phyloP scores from a whole-genome alignment of 1,140 invertebrate species.

The Anastatus disparis region DNA sequence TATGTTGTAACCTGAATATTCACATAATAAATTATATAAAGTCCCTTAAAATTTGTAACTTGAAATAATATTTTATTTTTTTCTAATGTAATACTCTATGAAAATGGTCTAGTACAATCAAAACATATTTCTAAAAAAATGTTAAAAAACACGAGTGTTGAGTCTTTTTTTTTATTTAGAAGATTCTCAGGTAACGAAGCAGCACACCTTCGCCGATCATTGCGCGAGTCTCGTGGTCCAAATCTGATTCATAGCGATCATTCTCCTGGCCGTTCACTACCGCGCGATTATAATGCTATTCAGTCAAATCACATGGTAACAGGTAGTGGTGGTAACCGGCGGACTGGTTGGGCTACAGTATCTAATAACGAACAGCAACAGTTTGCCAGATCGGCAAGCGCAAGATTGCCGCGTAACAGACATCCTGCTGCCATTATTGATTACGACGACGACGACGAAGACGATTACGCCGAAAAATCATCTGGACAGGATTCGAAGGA shows the following conservation, averaged over 20 bases:
- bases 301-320: conserved; percentile 11
- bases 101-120: too few relatives aligned
- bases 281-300: conserved; percentile 26
- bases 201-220: conserved; percentile 52
- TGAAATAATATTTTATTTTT: too few relatives aligned
- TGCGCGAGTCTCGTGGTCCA: conserved; percentile 45
- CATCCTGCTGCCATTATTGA: conserved; percentile 56
- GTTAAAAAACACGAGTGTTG: too few relatives aligned
- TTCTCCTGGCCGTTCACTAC: conserved; percentile 46
- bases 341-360: too few relatives aligned
- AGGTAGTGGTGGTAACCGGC: neutral
- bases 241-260: conserved; percentile 48
- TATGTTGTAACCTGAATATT: too few relatives aligned
- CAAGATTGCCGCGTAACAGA: conserved; percentile 74
- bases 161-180: too few relatives aligned
- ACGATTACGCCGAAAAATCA: conserved; percentile 58
- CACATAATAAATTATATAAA: too few relatives aligned
- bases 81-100: too few relatives aligned
- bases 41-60: too few relatives aligned
- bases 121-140: too few relatives aligned
- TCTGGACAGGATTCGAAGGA: conserved; percentile 64
- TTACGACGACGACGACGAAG: conserved; percentile 57
- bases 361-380: conserved; percentile 69
- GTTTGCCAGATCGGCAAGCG: conserved; percentile 82
- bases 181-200: neutral